Percentiles rank a stretch among this genome's conserved stretches.
These are phyloP conservation scores for Typhlichthys subterraneus DNA, from an alignment of 2,797 vertebrate species.

Conservation along the genomic window DNA sequence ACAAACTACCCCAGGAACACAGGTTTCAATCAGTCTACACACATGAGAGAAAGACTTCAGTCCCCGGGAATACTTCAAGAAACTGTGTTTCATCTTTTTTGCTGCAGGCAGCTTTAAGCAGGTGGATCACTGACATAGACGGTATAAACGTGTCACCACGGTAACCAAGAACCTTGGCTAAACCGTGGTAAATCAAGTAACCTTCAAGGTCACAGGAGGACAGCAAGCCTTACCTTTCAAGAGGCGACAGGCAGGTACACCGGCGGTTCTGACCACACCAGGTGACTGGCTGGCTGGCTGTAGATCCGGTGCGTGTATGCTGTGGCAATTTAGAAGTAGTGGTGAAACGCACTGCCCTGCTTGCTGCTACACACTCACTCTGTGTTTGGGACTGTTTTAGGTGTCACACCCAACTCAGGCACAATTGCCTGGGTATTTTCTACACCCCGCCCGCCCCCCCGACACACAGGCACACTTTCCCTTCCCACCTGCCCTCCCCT, in stretches of 20 bases:
- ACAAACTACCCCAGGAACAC: slow-evolving; percentile 18
- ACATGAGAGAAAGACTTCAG: background rate
- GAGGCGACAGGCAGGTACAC: slow-evolving; percentile 19
- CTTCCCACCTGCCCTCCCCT: slow-evolving; percentile 34
- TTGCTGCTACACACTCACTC: slow-evolving; percentile 28
- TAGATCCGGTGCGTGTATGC: slow-evolving; percentile 23
- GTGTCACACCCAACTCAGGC: slow-evolving; percentile 84
- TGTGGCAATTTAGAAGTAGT: slow-evolving; percentile 35
- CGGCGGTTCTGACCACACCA: slow-evolving; percentile 16
- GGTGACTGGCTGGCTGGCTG: background rate
- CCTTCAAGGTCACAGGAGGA: slow-evolving; percentile 40
- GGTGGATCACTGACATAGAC: background rate
- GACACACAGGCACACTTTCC: slow-evolving; percentile 76
- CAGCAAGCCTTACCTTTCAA: slow-evolving; percentile 45
- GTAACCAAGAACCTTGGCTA: background rate
- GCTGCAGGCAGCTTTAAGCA: background rate
- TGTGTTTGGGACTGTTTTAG: slow-evolving; percentile 79
- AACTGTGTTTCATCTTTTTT: background rate
- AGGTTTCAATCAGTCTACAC: slow-evolving; percentile 9
- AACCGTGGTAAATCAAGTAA: background rate
- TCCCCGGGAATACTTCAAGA: background rate
- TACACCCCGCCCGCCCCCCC: slow-evolving; percentile 14
- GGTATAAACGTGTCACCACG: background rate
- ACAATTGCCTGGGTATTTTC: slow-evolving; percentile 75
- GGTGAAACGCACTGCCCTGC: slow-evolving; percentile 40